These are phyloP conservation scores for Stenotaenia linearis DNA, from an alignment of 2,888 invertebrate species.

Conservation along the genomic window DNA sequence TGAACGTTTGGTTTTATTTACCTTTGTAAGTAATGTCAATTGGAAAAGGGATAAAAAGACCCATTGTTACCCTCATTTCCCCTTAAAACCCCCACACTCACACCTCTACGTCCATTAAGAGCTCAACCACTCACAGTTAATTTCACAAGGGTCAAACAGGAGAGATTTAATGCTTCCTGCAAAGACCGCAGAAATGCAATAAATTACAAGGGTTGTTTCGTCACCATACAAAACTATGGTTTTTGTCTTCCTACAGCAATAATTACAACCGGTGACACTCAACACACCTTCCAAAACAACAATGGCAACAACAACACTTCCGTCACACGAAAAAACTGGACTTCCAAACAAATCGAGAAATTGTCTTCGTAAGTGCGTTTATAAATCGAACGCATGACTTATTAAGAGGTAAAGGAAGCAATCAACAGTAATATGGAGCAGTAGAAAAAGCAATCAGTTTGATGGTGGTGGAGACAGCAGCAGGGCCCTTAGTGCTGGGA, in stretches of 20 bases:
- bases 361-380: not conserved
- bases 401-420: not conserved
- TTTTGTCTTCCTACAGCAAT: too few relatives aligned
- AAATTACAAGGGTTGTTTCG: too few relatives aligned
- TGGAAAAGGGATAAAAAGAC: not conserved
- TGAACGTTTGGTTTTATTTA: too few relatives aligned
- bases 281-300: too few relatives aligned
- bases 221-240: too few relatives aligned
- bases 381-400: not conserved
- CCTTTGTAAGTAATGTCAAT: not conserved
- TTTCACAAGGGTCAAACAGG: not conserved
- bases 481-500: not conserved
- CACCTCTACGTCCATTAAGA: not conserved
- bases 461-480: not conserved
- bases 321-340: too few relatives aligned
- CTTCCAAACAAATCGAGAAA: too few relatives aligned
- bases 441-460: constrained; percentile 4
- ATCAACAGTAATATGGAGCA: not conserved
- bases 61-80: not conserved
- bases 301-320: too few relatives aligned
- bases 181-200: too few relatives aligned
- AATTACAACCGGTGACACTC: too few relatives aligned
- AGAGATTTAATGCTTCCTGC: not conserved
- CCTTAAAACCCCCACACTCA: not conserved
- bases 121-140: not conserved